Base-by-base conservation (phyloP, 2,797 vertebrate species). In the Pseudomugil tenellus region DNA sequence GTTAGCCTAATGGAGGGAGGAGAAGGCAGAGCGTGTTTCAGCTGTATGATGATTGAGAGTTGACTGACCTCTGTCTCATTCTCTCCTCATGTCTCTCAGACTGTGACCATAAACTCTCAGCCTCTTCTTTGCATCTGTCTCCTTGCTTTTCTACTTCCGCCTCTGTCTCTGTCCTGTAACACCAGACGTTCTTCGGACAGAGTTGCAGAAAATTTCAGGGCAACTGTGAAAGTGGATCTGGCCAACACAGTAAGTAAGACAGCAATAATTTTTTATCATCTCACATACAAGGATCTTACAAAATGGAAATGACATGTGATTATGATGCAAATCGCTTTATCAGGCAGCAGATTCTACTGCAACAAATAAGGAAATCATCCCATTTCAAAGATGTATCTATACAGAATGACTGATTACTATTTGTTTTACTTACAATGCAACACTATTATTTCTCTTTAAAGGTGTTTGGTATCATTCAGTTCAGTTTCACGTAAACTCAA, bases 81-180 rank as follows among this genome's bases (percentile, higher is more conserved):
- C 54, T 82, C 39, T 53, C 28, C 7, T 51, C 57, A 1, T 68
- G 0, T 71, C 54, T 28, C 46, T 41, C 43, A 37, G 52, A n/a
- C 66, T 61, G 5, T 41, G 9, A 10, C 32, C 23, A 46, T 58
- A 23, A 57, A 62, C 71, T 43, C 60, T 58, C 81, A 95, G 93
- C 84, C 89, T 94, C 89, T 92, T 91, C 88, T 93, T 60, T 84
- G 88, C 77, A 84, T 85, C 71, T 89, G 81, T 91, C 72, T 93
- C 75, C 84, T 93, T 84, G 84, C 72, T 78, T 89, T 93, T 63
- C 86, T 94, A 52, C 80, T 92, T 77, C 90, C 93, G 76, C 91
- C 92, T 87, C 76, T 87, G 31, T 84, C 85, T 59, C 83, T 89
- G 64, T 88, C 90, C 84, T 93, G 93, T 64, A 43, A 72, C 75